These are phyloP conservation scores for Rhizomys pruinosus DNA, from an alignment of 2,113 vertebrate species.

Conservation along the genomic window DNA sequence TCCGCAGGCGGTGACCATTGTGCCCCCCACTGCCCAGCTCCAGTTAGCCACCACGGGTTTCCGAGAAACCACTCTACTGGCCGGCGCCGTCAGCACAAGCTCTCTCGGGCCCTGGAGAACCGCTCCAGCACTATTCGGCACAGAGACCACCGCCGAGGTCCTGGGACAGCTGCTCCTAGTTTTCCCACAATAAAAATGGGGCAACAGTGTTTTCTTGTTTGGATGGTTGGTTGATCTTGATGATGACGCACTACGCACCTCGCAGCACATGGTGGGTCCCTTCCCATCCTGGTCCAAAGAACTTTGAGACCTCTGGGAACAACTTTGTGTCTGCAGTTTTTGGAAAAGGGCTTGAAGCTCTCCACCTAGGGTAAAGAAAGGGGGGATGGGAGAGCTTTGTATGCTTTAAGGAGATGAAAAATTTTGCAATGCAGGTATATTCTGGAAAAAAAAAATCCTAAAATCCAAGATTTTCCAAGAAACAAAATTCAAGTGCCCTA, in stretches of 20 bases:
- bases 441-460: background rate
- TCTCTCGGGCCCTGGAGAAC: background rate
- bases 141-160: background rate
- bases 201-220: background rate
- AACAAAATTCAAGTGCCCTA: constrained; percentile 37
- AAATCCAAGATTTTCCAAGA: constrained; percentile 30
- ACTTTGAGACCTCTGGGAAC: background rate
- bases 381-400: background rate
- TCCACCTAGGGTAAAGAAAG: background rate
- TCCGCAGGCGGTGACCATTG: background rate
- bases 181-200: background rate
- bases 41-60: background rate
- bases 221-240: background rate
- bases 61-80: background rate
- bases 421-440: constrained; percentile 18
- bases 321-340: background rate
- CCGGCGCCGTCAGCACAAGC: background rate
- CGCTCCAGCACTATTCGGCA: background rate
- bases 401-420: constrained; percentile 3
- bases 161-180: background rate
- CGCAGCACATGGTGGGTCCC: background rate
- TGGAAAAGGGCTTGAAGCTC: background rate
- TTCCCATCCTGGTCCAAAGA: background rate
- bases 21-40: background rate
- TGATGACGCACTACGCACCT: background rate